Evolutionary conservation across 2,888 invertebrate genomes (phyloP).

Genomic region (Drosophila infuscata): DNA sequence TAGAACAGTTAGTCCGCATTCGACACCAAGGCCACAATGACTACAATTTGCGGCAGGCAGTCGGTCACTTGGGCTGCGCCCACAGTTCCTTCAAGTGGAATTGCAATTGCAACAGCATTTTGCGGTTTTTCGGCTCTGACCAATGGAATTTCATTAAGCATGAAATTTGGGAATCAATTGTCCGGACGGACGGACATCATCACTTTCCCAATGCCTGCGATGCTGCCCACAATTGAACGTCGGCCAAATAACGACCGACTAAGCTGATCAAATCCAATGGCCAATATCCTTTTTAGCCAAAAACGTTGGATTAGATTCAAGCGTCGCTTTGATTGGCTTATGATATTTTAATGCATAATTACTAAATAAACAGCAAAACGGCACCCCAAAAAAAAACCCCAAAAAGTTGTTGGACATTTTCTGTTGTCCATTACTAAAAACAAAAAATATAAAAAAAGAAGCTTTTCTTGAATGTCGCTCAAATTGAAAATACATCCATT

Average conservation of each 20-base stretch:
- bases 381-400: background rate
- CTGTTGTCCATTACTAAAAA: background rate
- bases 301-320: background rate
- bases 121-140: conserved; percentile 59
- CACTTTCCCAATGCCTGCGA: background rate
- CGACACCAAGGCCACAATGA: conserved; percentile 13
- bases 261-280: conserved; percentile 17
- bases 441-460: background rate
- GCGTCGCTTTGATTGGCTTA: background rate
- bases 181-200: background rate
- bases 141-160: conserved; percentile 74
- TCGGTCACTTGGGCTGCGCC: conserved; percentile 40
- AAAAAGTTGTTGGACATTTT: background rate
- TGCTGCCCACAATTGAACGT: conserved; percentile 7
- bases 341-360: background rate
- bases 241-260: background rate
- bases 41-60: conserved; percentile 56
- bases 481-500: background rate
- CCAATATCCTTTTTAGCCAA: background rate
- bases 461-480: background rate
- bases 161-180: conserved; percentile 41
- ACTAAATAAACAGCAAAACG: background rate
- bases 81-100: conserved; percentile 23
- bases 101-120: conserved; percentile 72
- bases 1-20: conserved; percentile 12